Evolutionary conservation across 2,888 invertebrate genomes (phyloP).

Genomic region (Epinotia brunnichana): DNA sequence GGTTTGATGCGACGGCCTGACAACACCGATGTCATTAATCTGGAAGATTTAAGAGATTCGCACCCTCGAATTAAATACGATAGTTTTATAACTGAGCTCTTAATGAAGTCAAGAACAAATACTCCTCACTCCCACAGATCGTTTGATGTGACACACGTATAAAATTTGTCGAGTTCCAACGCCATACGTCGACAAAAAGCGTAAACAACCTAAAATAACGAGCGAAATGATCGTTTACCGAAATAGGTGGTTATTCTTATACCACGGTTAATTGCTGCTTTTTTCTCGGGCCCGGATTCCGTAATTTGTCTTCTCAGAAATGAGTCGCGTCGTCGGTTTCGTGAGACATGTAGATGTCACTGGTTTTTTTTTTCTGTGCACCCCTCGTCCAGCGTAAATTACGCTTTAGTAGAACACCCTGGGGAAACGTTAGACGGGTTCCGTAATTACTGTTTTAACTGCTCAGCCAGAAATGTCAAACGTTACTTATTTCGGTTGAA

Average conservation of each 20-base stretch:
- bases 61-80: not conserved
- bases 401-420: slow-evolving; percentile 78
- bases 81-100: slow-evolving; percentile 18
- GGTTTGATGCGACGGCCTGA: not conserved
- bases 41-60: not conserved
- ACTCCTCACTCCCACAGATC: slow-evolving; percentile 23
- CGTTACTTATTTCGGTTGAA: slow-evolving; percentile 72
- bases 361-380: slow-evolving; percentile 59
- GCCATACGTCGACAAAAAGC: slow-evolving; percentile 63
- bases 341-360: slow-evolving; percentile 77
- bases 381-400: slow-evolving; percentile 75
- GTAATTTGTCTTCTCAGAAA: slow-evolving; percentile 84
- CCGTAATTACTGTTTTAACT: slow-evolving; percentile 81
- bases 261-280: slow-evolving; percentile 78
- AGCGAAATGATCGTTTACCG: slow-evolving; percentile 72
- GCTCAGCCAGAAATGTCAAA: slow-evolving; percentile 79
- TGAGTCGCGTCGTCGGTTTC: slow-evolving; percentile 83
- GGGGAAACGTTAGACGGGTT: slow-evolving; percentile 80
- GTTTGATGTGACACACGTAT: slow-evolving; percentile 49
- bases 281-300: slow-evolving; percentile 78
- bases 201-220: slow-evolving; percentile 74
- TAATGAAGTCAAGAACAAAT: slow-evolving; percentile 29
- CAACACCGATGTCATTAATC: not conserved
- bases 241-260: slow-evolving; percentile 77
- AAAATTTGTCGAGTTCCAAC: slow-evolving; percentile 60